Evolutionary conservation across 2,888 invertebrate genomes (phyloP), one percentile per base, ranked within the genome.

Genomic region (Drosophila incognita): DNA sequence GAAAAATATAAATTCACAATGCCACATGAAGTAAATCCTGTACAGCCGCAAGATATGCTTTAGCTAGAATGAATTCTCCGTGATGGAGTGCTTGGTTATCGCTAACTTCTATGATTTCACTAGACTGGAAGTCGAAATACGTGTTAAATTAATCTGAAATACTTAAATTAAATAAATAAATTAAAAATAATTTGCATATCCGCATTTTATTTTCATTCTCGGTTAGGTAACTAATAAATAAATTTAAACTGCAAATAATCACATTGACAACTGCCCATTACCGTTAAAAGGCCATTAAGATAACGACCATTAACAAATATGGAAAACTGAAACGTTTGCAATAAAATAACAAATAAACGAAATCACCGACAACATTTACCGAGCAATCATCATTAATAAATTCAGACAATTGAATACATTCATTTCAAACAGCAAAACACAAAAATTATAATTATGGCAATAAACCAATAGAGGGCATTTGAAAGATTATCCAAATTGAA

Each of bases 351-450:
- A 74, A 69, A 74, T 76, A 76, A 79, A 76, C 69, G 64, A 70
- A 77, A 75, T 66, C 33, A 77, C 66, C 79, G 79, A 80, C 79
- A 87, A 67, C 66, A 75, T 79, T 79, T 76, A 82, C 75, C 70
- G 65, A 61, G 54, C 49, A 64, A 68, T 24, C 57, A 71, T 66
- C 63, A 77, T 85, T 78, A 76, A 69, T 71, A 65, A 73, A 46
- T 29, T n/a, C 56, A 52, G 40, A 35, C 46, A 69, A 71, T 58
- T 63, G 59, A 70, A 66, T 54, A 58, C 53, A 78, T 71, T 76
- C 65, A 75, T 68, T 65, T 24, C 36, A 27, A 48, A n/a, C 0
- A 46, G 31, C 35, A 51, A 56, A 48, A 21, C 11, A 58, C 74
- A 70, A 69, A 68, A 60, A 15, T 15, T 0, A 40, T 21, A n/a